Percentiles rank a stretch among this genome's conserved stretches.
These are phyloP conservation scores for Heliconius sara DNA, from an alignment of 2,888 invertebrate species.

Conservation along the genomic window DNA sequence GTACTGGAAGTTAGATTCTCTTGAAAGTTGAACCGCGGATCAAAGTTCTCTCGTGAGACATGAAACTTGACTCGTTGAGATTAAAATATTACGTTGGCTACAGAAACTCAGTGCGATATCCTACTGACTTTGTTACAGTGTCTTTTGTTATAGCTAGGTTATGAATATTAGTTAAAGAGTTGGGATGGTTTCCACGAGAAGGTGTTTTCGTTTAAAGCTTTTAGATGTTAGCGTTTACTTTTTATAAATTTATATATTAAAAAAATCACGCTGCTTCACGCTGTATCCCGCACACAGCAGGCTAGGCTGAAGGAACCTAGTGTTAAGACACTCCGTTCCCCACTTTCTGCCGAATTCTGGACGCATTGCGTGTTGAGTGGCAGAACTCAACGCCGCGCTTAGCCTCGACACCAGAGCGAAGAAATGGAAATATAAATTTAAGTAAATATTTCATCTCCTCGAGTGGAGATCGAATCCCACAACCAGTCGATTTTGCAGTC, in stretches of 20 bases:
- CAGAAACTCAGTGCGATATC: conserved; percentile 66
- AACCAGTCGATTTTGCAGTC: no score
- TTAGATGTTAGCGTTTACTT: conserved; percentile 1
- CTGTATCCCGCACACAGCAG: no score
- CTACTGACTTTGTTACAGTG: conserved; percentile 56
- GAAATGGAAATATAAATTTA: no score
- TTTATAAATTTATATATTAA: neutral
- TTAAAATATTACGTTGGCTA: conserved; percentile 79
- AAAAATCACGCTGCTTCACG: no score
- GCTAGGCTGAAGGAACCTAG: no score
- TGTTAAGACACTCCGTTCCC: no score
- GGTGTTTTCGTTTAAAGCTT: conserved; percentile 8
- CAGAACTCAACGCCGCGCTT: no score
- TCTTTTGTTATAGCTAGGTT: conserved; percentile 36
- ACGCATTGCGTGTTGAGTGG: no score
- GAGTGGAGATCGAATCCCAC: no score
- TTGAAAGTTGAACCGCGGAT: conserved; percentile 74
- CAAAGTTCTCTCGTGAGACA: conserved; percentile 77
- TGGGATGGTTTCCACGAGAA: conserved; percentile 12
- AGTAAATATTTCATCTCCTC: no score
- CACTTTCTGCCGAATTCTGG: no score
- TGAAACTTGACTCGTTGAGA: conserved; percentile 78
- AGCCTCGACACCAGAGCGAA: no score
- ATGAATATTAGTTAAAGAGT: conserved; percentile 26
- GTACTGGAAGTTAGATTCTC: conserved; percentile 54